Evolutionary conservation across 2,797 vertebrate genomes (phyloP), one percentile per base, ranked within the genome.

Genomic region (Mus spretus): DNA sequence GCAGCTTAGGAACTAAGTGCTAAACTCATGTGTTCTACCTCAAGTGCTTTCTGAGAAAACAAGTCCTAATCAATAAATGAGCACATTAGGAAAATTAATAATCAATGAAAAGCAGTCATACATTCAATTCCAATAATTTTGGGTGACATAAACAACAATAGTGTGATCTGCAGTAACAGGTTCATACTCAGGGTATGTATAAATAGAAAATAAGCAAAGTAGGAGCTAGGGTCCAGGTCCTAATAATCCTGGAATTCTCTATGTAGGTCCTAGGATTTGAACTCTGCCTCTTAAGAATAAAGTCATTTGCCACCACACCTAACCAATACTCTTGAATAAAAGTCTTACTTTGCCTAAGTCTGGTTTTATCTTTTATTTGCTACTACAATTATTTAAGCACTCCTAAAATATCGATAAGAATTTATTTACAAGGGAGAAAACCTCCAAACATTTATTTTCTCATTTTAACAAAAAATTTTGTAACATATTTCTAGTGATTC

Each of bases 351-450:
- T 87, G 90, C 4, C 0, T 63, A 96, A 80, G 12, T 84, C 26
- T 67, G 24, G 5, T 53, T 77, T 92, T 72, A 37, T 78, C 94
- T 61, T 92, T 89, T 37, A 55, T 26, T 95, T 93, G 53, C 89
- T 17, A 17, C 6, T 83, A 37, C 6, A 89, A 40, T 75, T 70
- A 80, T 63, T 85, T 80, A 94, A 93, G 37, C 3, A 78, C 61
- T 77, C 17, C 26, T 74, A 89, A n/a, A 91, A 11, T 70, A 87
- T 78, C 82, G 90, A 74, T 81, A 37, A 75, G 22, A 11, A 95
- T 81, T 61, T 15, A 84, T 91, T 87, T 91, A 0, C n/a, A 44
- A 77, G 28, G 79, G 12, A 96, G 12, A 44, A 90, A 80, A 53
- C 1, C 10, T 44, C 0, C 14, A 84, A 90, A 55, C 0, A n/a